Base-by-base conservation (phyloP, 2,888 invertebrate species). In the Cephus runcator region DNA sequence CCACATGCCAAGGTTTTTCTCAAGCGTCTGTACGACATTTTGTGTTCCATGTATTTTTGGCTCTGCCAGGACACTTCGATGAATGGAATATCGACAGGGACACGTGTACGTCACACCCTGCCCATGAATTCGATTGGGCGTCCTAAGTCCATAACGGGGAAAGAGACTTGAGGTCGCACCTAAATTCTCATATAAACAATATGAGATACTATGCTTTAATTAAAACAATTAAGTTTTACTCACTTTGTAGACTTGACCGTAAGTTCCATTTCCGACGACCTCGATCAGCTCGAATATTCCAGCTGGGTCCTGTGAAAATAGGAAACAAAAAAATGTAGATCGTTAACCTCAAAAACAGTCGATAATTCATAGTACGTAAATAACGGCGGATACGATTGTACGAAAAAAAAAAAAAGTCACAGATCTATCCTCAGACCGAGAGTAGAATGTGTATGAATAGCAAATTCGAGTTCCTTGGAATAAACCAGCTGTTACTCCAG, bases 241-340 rank as follows among this genome's bases (percentile, higher is more conserved):
- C 93, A 98, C 98, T 96, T 99, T 99, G 93, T 99, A 99, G 80
- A 99, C 99, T 94, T 99, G 99, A 86, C 99, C 99, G 93, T 99
- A 99, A 77, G 99, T 99, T 91, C 99, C 99, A 97, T 99, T 99
- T 92, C 99, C 99, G 85, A 99, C 99, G 82, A 99, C 99, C 95
- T 99, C 99, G 91, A 99, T 99, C 83, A 99, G 94, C 93, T 99
- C 99, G 93, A 99, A 99, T 92, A 99, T 99, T 88, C 99, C 99
- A 92, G 99, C 99, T 84, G 99, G 99, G 93, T 99, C 99, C 99
- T 99, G 94, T 88, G 96, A 95, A 83, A 81, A 75, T 77, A 77
- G 79, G 81, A 81, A 69, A 73, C 69, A 79, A 31, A 75, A 75
- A 31, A 1, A n/a, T 11, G 0, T 6, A 56, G 23, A 23, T 56